Evolutionary conservation across 2,797 vertebrate species (phyloP).

Genomic region (Premnoplex brunnescens): DNA sequence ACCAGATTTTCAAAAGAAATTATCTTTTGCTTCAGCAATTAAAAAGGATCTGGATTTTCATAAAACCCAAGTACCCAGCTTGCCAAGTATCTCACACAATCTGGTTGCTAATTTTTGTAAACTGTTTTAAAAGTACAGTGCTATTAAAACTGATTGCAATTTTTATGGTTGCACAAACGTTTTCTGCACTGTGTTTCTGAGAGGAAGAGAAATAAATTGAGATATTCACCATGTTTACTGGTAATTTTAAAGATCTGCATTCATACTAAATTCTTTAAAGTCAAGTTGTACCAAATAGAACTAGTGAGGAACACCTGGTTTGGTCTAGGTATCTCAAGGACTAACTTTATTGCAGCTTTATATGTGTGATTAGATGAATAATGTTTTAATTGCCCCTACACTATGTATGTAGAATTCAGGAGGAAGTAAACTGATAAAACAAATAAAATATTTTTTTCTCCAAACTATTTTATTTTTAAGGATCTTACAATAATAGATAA

Average conservation of each 20-base stretch:
- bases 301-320: neutral
- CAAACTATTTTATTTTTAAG: neutral
- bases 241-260: neutral
- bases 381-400: neutral
- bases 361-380: neutral
- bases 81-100: slow-evolving; percentile 16
- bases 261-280: neutral
- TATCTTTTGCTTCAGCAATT: neutral
- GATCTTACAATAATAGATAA: neutral
- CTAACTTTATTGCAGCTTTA: neutral
- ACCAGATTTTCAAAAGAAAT: slow-evolving; percentile 12
- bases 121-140: neutral
- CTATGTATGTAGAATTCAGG: neutral
- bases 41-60: neutral
- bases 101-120: neutral
- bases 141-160: neutral
- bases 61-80: neutral
- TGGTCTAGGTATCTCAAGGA: neutral
- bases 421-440: neutral
- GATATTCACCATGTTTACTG: neutral
- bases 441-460: neutral
- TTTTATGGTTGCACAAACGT: neutral
- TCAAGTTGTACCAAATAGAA: neutral
- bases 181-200: neutral
- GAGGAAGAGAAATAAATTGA: neutral